Base-by-base conservation (phyloP, 2,888 invertebrate genomes). In the Euplexia lucipara region DNA sequence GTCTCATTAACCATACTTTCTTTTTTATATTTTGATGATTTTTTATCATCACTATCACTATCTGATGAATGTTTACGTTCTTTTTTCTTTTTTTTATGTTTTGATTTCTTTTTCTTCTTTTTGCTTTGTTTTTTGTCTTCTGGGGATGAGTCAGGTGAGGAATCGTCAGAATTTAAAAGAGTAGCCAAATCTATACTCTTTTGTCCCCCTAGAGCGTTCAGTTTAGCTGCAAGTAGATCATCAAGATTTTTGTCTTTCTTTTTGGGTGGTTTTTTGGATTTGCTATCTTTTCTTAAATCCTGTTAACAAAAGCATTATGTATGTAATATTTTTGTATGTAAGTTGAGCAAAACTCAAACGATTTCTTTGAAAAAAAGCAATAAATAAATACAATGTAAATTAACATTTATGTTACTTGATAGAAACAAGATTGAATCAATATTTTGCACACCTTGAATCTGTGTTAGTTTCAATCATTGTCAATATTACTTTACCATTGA, bases 181-280 rank as follows among this genome's bases (percentile, higher is more conserved):
- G 90, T 88, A 48, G 89, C 91, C 65, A 95, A 75, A 78, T 94
- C 87, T 45, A 94, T 79, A 49, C 86, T 83, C 66, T 92, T 92
- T 30, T 90, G 86, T 44, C 90, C 96, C 70, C 95, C 95, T 86
- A 98, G 90, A 71, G 97, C 96, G 86, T 96, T 97, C 67, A 97
- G 96, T 86, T 97, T 97, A 72, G 96, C 96, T 78, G 97, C 96
- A 58, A 98, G 92, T 80, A 97, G 95, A 71, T 96, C 95, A 88
- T 98, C 97, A 18, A 98, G 91, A 82, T 96, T 96, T 63, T 92
- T 92, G 60, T 91, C 91, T 74, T 93, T 95, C 69, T 92, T 92
- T 75, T 90, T 90, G 41, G 82, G 79, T 79, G 94, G 96, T 85
- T 95, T 96, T 80, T 91, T 96, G 78, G 88, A 92, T 82, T 96